Evolutionary conservation across 2,797 vertebrate species (phyloP).

Genomic region (Xerus rutilus): DNA sequence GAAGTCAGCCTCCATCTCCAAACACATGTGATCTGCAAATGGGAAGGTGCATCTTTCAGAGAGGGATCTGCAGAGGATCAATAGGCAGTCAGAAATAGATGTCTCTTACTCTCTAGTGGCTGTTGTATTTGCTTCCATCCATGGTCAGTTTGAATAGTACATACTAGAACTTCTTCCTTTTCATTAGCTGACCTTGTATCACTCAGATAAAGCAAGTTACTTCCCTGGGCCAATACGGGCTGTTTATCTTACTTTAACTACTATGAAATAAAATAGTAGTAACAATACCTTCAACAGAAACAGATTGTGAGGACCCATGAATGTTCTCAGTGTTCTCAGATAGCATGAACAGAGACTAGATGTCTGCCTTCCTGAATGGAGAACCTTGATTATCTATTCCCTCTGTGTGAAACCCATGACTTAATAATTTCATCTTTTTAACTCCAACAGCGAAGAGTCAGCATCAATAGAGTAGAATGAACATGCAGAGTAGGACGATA

Average conservation of each 20-base stretch:
- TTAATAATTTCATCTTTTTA: slow-evolving; percentile 26
- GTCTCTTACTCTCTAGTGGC: not conserved
- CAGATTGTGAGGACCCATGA: not conserved
- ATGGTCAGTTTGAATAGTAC: not conserved
- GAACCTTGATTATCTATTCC: not conserved
- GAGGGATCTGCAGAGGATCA: not conserved
- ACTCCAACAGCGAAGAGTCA: not conserved
- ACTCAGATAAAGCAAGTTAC: not conserved
- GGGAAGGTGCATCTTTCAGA: not conserved
- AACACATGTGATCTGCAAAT: not conserved
- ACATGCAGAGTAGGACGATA: not conserved
- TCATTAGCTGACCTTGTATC: not conserved
- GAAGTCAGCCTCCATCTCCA: not conserved
- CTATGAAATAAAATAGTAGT: slow-evolving; percentile 20
- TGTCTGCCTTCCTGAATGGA: not conserved
- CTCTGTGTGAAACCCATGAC: not conserved
- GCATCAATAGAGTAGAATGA: not conserved
- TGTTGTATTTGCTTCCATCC: not conserved
- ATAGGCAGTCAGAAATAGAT: not conserved
- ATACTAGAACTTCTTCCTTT: not conserved
- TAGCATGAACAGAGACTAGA: not conserved
- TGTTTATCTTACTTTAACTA: slow-evolving; percentile 2
- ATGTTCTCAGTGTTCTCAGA: not conserved
- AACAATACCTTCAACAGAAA: not conserved
- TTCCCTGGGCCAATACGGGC: not conserved